Percentiles rank a stretch among this genome's conserved stretches.
Evolutionary conservation across 1,140 invertebrate species (phyloP).

Genomic region (Drosophila kepulauana): DNA sequence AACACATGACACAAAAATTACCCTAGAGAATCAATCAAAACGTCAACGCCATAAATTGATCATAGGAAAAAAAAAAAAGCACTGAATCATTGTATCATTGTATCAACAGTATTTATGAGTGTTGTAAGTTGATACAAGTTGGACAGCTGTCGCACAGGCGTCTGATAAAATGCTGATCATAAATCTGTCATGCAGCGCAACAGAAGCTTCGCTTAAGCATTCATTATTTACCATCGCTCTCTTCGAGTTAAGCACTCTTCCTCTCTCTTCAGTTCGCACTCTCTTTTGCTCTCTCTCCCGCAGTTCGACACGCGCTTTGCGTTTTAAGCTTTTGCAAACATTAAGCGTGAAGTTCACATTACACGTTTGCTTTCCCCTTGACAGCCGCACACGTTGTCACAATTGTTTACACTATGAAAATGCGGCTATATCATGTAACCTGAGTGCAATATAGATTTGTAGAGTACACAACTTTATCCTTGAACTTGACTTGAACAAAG

Average conservation of each 20-base stretch:
- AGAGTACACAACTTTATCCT: background rate
- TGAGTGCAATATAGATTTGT: background rate
- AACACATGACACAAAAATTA: constrained; percentile 42
- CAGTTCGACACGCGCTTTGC: background rate
- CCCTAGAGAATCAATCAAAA: constrained; percentile 53
- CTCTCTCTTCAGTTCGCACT: background rate
- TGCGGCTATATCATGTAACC: background rate
- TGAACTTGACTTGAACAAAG: background rate
- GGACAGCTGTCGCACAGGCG: constrained; percentile 28
- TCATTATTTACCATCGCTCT: constrained; percentile 3
- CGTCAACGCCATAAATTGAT: constrained; percentile 47
- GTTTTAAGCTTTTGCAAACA: constrained; percentile 21
- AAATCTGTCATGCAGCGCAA: constrained; percentile 35
- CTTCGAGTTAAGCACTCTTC: background rate
- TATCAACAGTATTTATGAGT: constrained; percentile 31
- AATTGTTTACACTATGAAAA: constrained; percentile 6
- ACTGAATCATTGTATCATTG: constrained; percentile 2
- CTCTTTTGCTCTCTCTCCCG: background rate
- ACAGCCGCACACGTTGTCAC: background rate
- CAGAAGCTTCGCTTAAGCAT: constrained; percentile 16
- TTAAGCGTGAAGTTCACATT: constrained; percentile 25
- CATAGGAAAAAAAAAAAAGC: constrained; percentile 1
- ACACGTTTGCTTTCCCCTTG: constrained; percentile 15
- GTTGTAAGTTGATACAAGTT: constrained; percentile 40
- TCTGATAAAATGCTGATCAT: constrained; percentile 23